These are phyloP conservation scores for Aphelinus atriplicis DNA, from an alignment of 1,140 invertebrate species.

Conservation along the genomic window DNA sequence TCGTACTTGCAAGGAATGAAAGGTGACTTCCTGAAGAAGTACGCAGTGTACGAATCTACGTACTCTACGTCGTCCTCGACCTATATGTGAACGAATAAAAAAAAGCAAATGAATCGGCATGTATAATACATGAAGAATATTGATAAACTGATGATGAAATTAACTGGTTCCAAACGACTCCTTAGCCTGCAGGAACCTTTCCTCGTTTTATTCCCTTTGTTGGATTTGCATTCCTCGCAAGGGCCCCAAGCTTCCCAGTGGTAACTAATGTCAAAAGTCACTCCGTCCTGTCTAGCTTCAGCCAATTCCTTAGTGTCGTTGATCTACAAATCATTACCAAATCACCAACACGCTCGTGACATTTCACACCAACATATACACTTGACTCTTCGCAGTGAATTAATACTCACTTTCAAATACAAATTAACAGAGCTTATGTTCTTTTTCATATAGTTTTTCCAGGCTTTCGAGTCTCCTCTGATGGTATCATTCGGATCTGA, in stretches of 20 bases:
- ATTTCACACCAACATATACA: too few relatives aligned
- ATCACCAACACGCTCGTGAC: too few relatives aligned
- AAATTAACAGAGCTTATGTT: too few relatives aligned
- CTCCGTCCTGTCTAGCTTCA: slow-evolving; percentile 52
- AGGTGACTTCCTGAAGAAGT: slow-evolving; percentile 52
- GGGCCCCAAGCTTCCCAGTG: slow-evolving; percentile 57
- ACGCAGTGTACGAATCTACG: slow-evolving; percentile 33
- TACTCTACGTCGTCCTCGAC: slow-evolving; percentile 26
- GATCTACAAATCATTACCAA: too few relatives aligned
- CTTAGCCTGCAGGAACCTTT: slow-evolving; percentile 56
- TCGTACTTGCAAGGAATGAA: slow-evolving; percentile 57
- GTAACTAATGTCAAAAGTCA: slow-evolving; percentile 55
- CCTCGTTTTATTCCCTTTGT: slow-evolving; percentile 50
- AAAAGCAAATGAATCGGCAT: neutral
- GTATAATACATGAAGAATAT: neutral
- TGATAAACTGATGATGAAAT: neutral
- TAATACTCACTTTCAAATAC: too few relatives aligned
- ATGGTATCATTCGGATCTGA: too few relatives aligned
- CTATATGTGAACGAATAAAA: slow-evolving; percentile 24
- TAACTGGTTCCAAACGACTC: slow-evolving; percentile 48
- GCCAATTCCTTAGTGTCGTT: slow-evolving; percentile 41
- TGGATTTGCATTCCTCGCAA: slow-evolving; percentile 54
- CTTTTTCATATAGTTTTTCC: too few relatives aligned
- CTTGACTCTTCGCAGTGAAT: too few relatives aligned
- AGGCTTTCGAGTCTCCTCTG: too few relatives aligned